These are phyloP conservation scores for Aporophyla lueneburgensis DNA, from an alignment of 2,888 invertebrate species.

Conservation along the genomic window DNA sequence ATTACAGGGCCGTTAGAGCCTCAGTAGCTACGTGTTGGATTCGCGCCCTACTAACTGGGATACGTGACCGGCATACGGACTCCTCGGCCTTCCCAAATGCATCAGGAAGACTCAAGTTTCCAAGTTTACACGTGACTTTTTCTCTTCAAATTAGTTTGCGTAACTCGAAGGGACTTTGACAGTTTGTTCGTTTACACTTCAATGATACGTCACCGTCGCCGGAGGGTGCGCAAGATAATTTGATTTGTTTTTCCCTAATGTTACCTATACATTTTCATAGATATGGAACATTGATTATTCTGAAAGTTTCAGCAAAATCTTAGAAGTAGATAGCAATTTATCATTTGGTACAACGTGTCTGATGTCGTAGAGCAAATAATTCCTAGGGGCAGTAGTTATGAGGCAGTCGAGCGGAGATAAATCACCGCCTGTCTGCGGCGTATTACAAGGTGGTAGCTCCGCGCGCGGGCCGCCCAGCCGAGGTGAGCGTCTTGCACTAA, in stretches of 20 bases:
- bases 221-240: conserved; percentile 25
- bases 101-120: conserved; percentile 70
- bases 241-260: conserved; percentile 29
- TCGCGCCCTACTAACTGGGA: conserved; percentile 87
- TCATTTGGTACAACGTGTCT: conserved; percentile 49
- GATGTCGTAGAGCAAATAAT: conserved; percentile 61
- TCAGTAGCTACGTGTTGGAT: conserved; percentile 84
- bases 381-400: conserved; percentile 61
- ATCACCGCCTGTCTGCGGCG: conserved; percentile 55
- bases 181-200: conserved; percentile 51
- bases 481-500: conserved; percentile 52
- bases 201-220: conserved; percentile 36
- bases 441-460: conserved; percentile 45
- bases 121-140: conserved; percentile 68
- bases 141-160: conserved; percentile 63
- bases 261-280: not conserved
- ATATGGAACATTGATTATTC: conserved; percentile 6
- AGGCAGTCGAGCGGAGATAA: conserved; percentile 60
- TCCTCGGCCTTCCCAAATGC: conserved; percentile 69
- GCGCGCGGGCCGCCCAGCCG: conserved; percentile 24
- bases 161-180: conserved; percentile 52
- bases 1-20: conserved; percentile 87
- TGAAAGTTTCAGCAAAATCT: conserved; percentile 31
- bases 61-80: conserved; percentile 82
- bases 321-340: conserved; percentile 42